Evolutionary conservation across 2,113 vertebrate genomes (phyloP).

Genomic region (Podarcis muralis): DNA sequence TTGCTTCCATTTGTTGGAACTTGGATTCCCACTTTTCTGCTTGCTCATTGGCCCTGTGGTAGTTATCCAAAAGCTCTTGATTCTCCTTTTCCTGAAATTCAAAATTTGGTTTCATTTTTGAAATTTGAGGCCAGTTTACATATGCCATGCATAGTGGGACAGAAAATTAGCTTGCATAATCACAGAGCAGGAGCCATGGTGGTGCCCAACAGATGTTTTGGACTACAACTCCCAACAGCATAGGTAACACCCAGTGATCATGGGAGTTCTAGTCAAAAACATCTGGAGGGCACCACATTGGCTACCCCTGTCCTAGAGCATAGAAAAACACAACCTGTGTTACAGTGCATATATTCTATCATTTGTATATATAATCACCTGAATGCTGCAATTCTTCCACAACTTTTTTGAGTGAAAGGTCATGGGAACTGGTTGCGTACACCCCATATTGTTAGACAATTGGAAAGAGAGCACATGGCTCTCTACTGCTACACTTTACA

Average conservation of each 20-base stretch:
- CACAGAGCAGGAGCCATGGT: too few relatives aligned
- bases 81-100: constrained; percentile 78
- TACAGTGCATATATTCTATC: not conserved
- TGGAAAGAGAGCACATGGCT: not conserved
- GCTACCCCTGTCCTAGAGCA: too few relatives aligned
- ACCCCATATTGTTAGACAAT: not conserved
- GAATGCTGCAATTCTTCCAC: not conserved
- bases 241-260: too few relatives aligned
- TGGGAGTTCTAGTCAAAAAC: too few relatives aligned
- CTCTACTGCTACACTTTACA: not conserved
- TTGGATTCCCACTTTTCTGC: constrained; percentile 80
- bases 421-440: not conserved
- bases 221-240: too few relatives aligned
- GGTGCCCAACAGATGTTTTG: too few relatives aligned
- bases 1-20: constrained; percentile 72
- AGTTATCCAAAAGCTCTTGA: constrained; percentile 76
- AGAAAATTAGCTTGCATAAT: not conserved
- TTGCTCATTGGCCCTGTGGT: constrained; percentile 68
- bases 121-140: not conserved
- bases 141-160: not conserved
- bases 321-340: not conserved
- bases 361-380: not conserved
- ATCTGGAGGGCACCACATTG: too few relatives aligned
- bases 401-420: not conserved
- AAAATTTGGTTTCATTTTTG: constrained; percentile 41